phyloP scores from a whole-genome alignment of 1,140 invertebrate species.

The Drosophila sulfurigaster region DNA sequence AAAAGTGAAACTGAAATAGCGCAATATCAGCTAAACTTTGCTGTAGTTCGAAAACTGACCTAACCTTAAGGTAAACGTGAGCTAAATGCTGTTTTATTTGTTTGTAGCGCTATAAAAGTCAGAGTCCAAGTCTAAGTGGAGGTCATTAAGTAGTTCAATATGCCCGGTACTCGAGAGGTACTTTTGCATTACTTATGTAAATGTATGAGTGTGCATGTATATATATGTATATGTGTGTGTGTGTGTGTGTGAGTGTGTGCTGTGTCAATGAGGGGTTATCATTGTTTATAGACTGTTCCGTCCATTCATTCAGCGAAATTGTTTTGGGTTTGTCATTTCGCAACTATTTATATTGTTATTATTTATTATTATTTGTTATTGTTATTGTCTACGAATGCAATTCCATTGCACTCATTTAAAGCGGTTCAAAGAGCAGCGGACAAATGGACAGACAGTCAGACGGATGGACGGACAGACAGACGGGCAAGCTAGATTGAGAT shows the following conservation, averaged over 20 bases:
- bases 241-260: conserved; percentile 15
- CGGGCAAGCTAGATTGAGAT: too few species aligned
- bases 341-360: conserved; percentile 62
- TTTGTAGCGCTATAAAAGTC: neutral
- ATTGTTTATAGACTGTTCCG: conserved; percentile 38
- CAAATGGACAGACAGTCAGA: neutral
- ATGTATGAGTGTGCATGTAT: neutral
- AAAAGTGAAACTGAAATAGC: neutral
- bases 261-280: conserved; percentile 18
- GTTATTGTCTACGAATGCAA: conserved; percentile 44
- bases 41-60: neutral
- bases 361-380: conserved; percentile 19
- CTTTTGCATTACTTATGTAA: conserved; percentile 28
- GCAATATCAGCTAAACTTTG: too few species aligned
- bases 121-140: neutral
- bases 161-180: neutral
- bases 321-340: conserved; percentile 57
- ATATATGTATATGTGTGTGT: conserved; percentile 8
- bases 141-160: conserved; percentile 14
- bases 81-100: neutral
- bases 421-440: conserved; percentile 17
- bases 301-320: conserved; percentile 67
- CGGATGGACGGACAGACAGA: neutral
- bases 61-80: neutral
- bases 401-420: conserved; percentile 14